Conservation (phyloP, 2,888 invertebrate species). For the Euphydryas editha region DNA sequence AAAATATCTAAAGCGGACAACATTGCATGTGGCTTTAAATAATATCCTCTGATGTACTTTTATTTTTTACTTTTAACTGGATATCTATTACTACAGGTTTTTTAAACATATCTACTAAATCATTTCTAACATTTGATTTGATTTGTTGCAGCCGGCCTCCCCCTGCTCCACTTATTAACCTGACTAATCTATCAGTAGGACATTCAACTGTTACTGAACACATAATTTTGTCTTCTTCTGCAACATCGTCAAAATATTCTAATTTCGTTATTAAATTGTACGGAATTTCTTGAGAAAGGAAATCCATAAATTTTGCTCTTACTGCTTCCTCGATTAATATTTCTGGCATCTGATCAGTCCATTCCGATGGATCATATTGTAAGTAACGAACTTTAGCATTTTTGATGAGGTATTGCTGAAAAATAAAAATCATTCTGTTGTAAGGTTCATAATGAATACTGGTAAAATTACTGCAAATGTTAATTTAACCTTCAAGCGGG, state of each 20-base stretch:
- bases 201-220: conserved; percentile 86
- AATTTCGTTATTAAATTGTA: conserved; percentile 87
- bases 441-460: not conserved
- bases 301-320: conserved; percentile 92
- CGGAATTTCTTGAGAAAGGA: conserved; percentile 93
- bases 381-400: conserved; percentile 87
- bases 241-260: conserved; percentile 85
- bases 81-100: conserved; percentile 80
- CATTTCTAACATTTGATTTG: conserved; percentile 85
- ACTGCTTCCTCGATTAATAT: conserved; percentile 89
- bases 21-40: conserved; percentile 7
- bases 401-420: conserved; percentile 87
- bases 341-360: conserved; percentile 90
- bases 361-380: conserved; percentile 86
- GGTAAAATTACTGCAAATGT: too few relatives aligned
- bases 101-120: conserved; percentile 86
- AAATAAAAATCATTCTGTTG: conserved; percentile 36
- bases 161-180: conserved; percentile 86
- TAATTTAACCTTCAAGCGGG: too few relatives aligned
- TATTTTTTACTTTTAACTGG: conserved; percentile 56
- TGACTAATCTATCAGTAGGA: conserved; percentile 84
- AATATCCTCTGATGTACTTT: conserved; percentile 46
- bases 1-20: conserved; percentile 4
- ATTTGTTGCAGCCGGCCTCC: conserved; percentile 89
- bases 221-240: conserved; percentile 74